Conservation (phyloP, 2,888 invertebrate species). For the Drosophila ustulata region DNA sequence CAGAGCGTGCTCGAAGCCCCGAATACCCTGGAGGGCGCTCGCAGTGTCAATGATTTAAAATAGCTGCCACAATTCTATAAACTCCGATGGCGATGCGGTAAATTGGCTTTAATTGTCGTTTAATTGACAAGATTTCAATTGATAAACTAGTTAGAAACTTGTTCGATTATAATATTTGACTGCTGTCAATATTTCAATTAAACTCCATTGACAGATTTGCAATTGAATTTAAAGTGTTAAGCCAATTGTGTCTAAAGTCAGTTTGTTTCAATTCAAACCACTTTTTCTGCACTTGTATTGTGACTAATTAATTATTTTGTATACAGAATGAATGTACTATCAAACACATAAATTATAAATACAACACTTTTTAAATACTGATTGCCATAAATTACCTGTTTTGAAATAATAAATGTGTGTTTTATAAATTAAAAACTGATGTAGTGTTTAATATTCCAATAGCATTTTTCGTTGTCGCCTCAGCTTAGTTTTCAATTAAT, state of each 20-base stretch:
- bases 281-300: too few relatives aligned
- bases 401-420: too few relatives aligned
- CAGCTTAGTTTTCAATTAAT: neutral
- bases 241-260: neutral
- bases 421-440: too few relatives aligned
- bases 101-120: neutral
- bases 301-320: too few relatives aligned
- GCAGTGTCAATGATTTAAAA: neutral
- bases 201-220: neutral
- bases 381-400: too few relatives aligned
- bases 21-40: slow-evolving; percentile 15
- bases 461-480: too few relatives aligned
- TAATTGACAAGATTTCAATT: neutral
- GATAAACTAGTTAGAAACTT: neutral
- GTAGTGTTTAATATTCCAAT: too few relatives aligned
- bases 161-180: neutral
- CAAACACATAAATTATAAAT: too few relatives aligned
- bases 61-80: neutral
- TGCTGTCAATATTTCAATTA: neutral
- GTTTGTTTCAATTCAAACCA: too few relatives aligned
- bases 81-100: neutral
- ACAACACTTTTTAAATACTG: too few relatives aligned
- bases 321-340: too few relatives aligned
- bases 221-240: neutral
- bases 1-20: neutral